phyloP scores from a whole-genome alignment of 2,888 invertebrate genomes.

The Trichopoda pennipes region DNA sequence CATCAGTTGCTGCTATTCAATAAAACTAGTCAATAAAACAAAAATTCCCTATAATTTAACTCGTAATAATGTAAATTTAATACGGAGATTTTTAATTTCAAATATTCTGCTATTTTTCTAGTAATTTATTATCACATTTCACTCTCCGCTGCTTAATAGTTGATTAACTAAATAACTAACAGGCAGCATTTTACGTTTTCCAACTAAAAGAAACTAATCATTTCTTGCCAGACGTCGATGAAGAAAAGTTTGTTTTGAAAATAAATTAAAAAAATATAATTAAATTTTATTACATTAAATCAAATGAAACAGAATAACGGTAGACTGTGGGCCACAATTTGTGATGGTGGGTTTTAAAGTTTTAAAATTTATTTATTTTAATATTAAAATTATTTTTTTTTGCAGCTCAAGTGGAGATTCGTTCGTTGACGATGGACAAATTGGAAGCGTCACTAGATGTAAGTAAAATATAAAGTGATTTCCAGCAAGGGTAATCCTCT shows the following conservation, averaged over 20 bases:
- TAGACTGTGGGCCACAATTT: conserved; percentile 63
- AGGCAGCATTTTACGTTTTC: too few species aligned
- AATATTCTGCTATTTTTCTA: too few species aligned
- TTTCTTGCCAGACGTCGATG: neutral
- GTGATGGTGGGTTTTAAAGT: conserved; percentile 40
- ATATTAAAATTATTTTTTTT: conserved; percentile 11
- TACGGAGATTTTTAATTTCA: neutral
- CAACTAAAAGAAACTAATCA: neutral
- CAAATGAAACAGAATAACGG: conserved; percentile 60
- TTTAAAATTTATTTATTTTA: conserved; percentile 65
- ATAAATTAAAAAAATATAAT: neutral
- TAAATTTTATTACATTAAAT: neutral
- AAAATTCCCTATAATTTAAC: too few species aligned
- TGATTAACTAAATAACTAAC: too few species aligned
- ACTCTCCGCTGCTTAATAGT: too few species aligned
- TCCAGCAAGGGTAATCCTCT: too few species aligned
- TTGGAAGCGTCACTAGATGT: conserved; percentile 84
- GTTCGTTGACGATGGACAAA: conserved; percentile 83
- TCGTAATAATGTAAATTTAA: too few species aligned
- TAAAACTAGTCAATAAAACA: too few species aligned
- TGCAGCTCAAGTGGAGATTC: conserved; percentile 83
- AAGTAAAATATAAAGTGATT: conserved; percentile 74
- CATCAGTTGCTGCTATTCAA: too few species aligned
- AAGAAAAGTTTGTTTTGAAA: neutral
- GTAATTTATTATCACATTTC: too few species aligned